phyloP scores from a whole-genome alignment of 2,797 vertebrate genomes.

The Oophaga sylvatica region DNA sequence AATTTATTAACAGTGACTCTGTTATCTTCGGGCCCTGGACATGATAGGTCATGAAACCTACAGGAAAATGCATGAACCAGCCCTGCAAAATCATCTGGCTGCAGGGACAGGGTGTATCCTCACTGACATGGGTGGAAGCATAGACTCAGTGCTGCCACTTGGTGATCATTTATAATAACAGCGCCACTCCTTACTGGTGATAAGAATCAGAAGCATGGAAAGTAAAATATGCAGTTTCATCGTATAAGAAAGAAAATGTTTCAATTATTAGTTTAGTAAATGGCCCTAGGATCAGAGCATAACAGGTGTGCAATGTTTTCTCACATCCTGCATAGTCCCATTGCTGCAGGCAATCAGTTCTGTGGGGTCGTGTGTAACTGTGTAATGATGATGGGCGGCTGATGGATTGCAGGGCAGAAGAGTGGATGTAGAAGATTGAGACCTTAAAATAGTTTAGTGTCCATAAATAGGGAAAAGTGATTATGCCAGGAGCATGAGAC shows the following conservation, averaged over 20 bases:
- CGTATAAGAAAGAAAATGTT: not conserved
- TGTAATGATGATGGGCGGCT: not conserved
- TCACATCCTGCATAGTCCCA: not conserved
- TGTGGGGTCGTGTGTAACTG: not conserved
- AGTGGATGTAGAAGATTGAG: no score
- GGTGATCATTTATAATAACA: not conserved
- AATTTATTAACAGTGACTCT: not conserved
- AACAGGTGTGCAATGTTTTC: not conserved
- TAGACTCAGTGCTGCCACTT: conserved; percentile 26
- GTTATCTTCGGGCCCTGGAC: not conserved
- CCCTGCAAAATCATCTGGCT: not conserved
- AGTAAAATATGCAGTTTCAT: not conserved
- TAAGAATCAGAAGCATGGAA: not conserved
- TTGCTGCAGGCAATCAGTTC: not conserved
- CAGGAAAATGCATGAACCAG: not conserved
- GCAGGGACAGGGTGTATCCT: not conserved
- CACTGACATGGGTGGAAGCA: not conserved
- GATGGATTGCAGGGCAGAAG: not conserved
- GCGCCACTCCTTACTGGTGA: not conserved
- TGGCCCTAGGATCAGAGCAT: not conserved
- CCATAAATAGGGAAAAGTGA: no score
- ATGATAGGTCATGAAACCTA: not conserved
- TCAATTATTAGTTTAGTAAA: not conserved
- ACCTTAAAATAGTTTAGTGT: no score
- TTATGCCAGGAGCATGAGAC: no score